phyloP scores from a whole-genome alignment of 2,888 invertebrate genomes.

The Stenolophus ochropezus region DNA sequence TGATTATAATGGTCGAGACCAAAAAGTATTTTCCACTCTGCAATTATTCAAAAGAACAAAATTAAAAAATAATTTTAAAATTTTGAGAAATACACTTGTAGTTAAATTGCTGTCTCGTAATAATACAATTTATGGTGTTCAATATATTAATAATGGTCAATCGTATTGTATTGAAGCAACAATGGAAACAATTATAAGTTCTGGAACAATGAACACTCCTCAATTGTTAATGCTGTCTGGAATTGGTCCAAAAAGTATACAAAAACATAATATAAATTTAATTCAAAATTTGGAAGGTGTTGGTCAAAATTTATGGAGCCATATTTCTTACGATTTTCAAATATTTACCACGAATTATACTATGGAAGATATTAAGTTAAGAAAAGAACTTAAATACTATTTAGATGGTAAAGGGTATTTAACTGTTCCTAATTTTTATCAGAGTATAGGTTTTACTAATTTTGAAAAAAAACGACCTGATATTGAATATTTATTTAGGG shows the following conservation, averaged over 20 bases:
- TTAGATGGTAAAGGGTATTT: constrained; percentile 27
- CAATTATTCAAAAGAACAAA: too few relatives aligned
- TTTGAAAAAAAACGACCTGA: constrained; percentile 12
- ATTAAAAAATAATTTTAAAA: constrained; percentile 77
- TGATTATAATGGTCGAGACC: constrained; percentile 79
- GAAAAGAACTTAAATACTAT: not conserved
- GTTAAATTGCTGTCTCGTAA: constrained; percentile 75
- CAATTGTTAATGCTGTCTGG: constrained; percentile 87
- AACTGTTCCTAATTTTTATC: not conserved
- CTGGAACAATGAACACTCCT: constrained; percentile 86
- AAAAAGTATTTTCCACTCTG: constrained; percentile 78
- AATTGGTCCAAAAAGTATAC: constrained; percentile 78
- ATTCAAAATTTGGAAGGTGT: constrained; percentile 77
- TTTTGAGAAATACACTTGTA: constrained; percentile 75
- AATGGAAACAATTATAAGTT: constrained; percentile 83
- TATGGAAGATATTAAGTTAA: not conserved
- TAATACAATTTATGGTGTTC: constrained; percentile 76
- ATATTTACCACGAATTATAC: constrained; percentile 72
- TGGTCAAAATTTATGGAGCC: constrained; percentile 80
- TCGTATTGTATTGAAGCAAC: constrained; percentile 74
- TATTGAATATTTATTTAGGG: constrained; percentile 28
- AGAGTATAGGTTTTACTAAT: constrained; percentile 28
- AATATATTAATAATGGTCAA: constrained; percentile 73
- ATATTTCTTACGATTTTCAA: constrained; percentile 77
- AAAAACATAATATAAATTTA: constrained; percentile 76